Evolutionary conservation across 2,113 vertebrate genomes (phyloP), one percentile per base, ranked within the genome.

Genomic region (Trachemys scripta): DNA sequence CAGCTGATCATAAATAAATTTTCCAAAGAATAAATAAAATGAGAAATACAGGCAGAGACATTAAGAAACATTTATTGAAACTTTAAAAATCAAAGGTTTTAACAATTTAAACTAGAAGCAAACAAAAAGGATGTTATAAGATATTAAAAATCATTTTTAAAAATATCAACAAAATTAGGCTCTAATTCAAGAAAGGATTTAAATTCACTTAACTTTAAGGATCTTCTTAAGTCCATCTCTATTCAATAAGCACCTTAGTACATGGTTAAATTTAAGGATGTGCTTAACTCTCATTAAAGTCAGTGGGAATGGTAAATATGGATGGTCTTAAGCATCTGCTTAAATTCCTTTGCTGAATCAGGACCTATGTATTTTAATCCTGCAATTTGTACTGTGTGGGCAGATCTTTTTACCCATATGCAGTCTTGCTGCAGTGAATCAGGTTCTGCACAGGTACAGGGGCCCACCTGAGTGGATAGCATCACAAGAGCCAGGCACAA

Each of bases 251-350:
- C 17, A 82, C 49, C 72, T 80, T 22, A 80, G 35, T 5, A 5
- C 10, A 65, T 42, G n/a, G 45, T 6, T 84, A 53, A 82, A 81
- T 45, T 85, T 82, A 94, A 92, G 19, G 16, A 14, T 88, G 91
- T 91, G 31, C 62, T 90, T 80, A 89, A 10, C 22, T 53, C 72
- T 57, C 24, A 0, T 35, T 38, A 42, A n/a, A 91, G 83, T 75
- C 89, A 92, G 57, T 16, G 90, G 31, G 88, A 93, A 86, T 29
- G 35, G 51, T 51, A 85, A 84, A 24, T n/a, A 22, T 51, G 91
- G 24, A 50, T 79, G n/a, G 22, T 82, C 22, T 80, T 84, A 50
- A 72, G 49, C 7, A 27, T 47, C 31, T 59, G 22, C 54, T 59
- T 56, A 80, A 81, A 54, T 51, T 45, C 24, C 54, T 47, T 83